Percentiles rank a stretch among this genome's conserved stretches.
Evolutionary conservation across 2,888 invertebrate species (phyloP).

Genomic region (Rhaphigaster nebulosa): DNA sequence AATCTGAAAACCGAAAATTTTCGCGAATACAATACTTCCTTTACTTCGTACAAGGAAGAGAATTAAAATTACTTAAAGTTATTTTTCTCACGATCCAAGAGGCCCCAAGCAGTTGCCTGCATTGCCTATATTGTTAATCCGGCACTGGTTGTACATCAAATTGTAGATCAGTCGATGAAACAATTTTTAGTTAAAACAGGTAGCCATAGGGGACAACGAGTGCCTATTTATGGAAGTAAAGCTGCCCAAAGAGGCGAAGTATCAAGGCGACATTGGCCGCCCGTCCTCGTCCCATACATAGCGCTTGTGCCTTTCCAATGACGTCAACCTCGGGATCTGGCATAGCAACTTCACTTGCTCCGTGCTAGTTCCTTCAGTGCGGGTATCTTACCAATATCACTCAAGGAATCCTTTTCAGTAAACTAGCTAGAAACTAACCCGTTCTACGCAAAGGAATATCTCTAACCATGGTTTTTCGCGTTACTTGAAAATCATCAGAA

Average conservation of each 20-base stretch:
- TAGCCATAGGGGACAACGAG: neutral
- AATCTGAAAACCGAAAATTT: too few relatives aligned
- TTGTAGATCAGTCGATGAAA: too few relatives aligned
- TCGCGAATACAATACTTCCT: too few relatives aligned
- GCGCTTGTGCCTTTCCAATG: slow-evolving; percentile 28
- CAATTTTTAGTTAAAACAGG: neutral
- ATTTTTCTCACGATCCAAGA: too few relatives aligned
- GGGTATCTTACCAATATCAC: neutral
- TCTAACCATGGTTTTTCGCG: too few relatives aligned
- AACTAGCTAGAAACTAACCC: neutral
- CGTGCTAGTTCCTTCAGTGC: neutral
- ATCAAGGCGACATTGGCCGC: neutral
- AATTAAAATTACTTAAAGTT: too few relatives aligned
- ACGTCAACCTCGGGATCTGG: neutral
- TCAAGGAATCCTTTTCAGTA: neutral
- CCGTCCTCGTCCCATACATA: slow-evolving; percentile 40
- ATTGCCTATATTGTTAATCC: too few relatives aligned
- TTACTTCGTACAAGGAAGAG: too few relatives aligned
- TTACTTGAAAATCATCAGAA: too few relatives aligned
- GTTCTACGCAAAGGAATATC: too few relatives aligned
- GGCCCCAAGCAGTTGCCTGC: too few relatives aligned
- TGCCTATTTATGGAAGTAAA: slow-evolving; percentile 33
- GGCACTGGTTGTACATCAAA: too few relatives aligned
- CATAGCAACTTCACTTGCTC: slow-evolving; percentile 19
- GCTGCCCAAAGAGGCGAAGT: neutral